Evolutionary conservation across 1,140 invertebrate genomes (phyloP), one percentile per base, ranked within the genome.

Genomic region (Drosophila nebulosa): DNA sequence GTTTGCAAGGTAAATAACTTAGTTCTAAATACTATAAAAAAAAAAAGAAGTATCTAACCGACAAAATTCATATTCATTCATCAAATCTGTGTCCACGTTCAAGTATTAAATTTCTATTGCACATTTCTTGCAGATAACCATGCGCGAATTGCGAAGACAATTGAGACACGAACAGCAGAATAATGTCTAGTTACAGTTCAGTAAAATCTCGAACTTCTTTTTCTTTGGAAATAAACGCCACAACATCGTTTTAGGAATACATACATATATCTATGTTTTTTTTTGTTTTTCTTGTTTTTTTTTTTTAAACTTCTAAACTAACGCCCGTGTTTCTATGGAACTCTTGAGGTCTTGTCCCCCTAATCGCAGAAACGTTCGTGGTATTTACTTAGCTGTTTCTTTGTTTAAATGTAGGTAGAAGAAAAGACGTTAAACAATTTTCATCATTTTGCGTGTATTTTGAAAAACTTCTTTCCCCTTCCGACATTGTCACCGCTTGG

Each of bases 71-170:
- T 46, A 46, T 46, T 21, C 9, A 36, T 36, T 22, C 22, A 39
- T n/a, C 22, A 10, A 18, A 16, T 24, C 7, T 12, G 16, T 27
- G 16, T 16, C 1, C 24, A 30, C 32, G 53, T 7, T 2, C 21
- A 16, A 12, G 7, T 53, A 14, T 5, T 36, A 52, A 24, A 14
- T 64, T 27, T 12, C 16, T 24, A 30, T 46, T 51, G 64, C 32
- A 22, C 32, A 21, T 83, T 64, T 74, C 26, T 86, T 88, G 12
- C 83, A 86, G 83, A 79, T 86, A 9, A 86, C 83, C 10, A 88
- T 89, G 83, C 78, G 83, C 26, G 83, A 86, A 61, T 63, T 86
- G 53, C 83, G 83, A 50, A 66, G 72, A 12, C 83, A 88, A 78
- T 76, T 78, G 59, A 62, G 68, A 4, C 68, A 71, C 42, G 71